Base-by-base conservation (phyloP, 2,797 vertebrate species). In the Mormyrops attenuatus region DNA sequence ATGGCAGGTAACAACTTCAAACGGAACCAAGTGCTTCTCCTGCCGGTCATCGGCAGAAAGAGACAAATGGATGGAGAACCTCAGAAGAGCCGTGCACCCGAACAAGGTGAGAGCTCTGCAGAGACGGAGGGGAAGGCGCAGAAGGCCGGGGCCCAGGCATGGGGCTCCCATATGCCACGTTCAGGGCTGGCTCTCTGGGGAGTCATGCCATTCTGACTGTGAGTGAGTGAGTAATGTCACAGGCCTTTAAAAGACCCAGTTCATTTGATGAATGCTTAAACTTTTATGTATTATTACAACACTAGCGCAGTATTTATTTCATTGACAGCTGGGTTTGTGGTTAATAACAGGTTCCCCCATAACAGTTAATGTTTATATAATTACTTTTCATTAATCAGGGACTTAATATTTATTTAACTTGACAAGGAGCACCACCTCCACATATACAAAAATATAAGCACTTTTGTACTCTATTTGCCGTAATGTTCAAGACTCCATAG, bases 41-140 rank as follows among this genome's bases (percentile, higher is more conserved):
- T 99, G 99, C 90, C 97, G 99, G 15, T 99, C 99, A 0, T 96
- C 98, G 82, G 99, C 99, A 0, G 99, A 99, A 94, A 97, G 98
- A 92, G 99, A 99, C 96, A 99, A 99, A 96, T 99, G 99, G 99
- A 99, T 99, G 98, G 99, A 99, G 95, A 99, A 99, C 92, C 95
- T 99, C 92, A 96, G 99, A 93, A 96, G 99, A 90, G 98, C 98
- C 0, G 98, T 99, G 88, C 98, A 99, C 91, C 99, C 99, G 60
- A 99, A 99, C 95, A 99, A 99, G 97, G 99, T 99, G 95, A 57
- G 87, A n/a, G 69, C 88, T 89, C 50, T 20, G 44, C 84, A 55
- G 57, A 13, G 22, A 17, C 5, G 11, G 80, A 60, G 38, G 73
- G 69, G 34, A 30, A 5, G 13, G 13, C 0, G 1, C 30, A 38